A percentile compares a stretch with the other conserved stretches of the same genome.
Evolutionary conservation across 1,140 invertebrate genomes (phyloP).

Genomic region (Chlorops oryzae): DNA sequence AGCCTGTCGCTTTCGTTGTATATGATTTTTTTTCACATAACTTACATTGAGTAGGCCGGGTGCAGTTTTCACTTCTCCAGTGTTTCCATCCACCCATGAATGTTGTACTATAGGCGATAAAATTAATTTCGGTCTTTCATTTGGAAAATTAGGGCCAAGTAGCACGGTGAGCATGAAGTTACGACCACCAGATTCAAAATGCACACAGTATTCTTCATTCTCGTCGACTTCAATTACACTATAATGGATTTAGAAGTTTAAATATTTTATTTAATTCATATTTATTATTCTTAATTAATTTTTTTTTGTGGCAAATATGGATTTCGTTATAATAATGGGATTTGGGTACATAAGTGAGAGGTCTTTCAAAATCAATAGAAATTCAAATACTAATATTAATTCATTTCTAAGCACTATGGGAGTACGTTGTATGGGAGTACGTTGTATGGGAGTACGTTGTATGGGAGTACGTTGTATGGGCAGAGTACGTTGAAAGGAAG

Average conservation of each 20-base stretch:
- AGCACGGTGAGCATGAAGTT: conserved; percentile 60
- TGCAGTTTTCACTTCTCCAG: conserved; percentile 60
- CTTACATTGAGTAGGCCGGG: conserved; percentile 66
- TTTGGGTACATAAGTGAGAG: no score
- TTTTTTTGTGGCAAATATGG: no score
- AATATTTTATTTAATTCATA: conserved; percentile 7
- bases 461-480: no score
- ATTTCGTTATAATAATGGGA: no score
- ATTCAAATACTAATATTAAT: no score
- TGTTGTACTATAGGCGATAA: conserved; percentile 61
- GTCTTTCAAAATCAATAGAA: no score
- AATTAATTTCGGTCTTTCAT: conserved; percentile 64
- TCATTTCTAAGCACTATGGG: no score
- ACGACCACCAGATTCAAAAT: conserved; percentile 58
- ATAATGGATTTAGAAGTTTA: conserved; percentile 11
- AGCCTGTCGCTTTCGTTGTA: conserved; percentile 8
- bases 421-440: no score
- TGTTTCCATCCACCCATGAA: conserved; percentile 62
- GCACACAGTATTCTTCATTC: conserved; percentile 64
- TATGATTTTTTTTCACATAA: conserved; percentile 12
- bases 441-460: no score
- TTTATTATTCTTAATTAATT: not conserved
- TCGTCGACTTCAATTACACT: conserved; percentile 65
- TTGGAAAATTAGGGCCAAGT: conserved; percentile 63
- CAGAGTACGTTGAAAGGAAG: no score